Conservation (phyloP, 2,113 vertebrate species). For the Donacobius atricapilla region DNA sequence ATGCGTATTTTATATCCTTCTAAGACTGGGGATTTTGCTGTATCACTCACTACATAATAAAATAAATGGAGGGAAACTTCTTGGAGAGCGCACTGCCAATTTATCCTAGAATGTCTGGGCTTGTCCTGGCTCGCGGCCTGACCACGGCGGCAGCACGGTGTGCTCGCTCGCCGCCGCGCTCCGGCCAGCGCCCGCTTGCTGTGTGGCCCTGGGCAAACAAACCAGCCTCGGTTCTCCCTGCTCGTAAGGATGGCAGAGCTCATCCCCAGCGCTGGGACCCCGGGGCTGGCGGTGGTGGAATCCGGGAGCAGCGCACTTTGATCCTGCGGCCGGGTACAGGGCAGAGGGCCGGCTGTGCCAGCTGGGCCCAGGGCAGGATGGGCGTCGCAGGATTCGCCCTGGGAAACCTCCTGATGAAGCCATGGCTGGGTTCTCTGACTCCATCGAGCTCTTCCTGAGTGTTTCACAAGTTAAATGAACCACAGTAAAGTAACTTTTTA, state of each 20-base stretch:
- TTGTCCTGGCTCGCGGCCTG: conserved; percentile 29
- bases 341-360: background rate
- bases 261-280: background rate
- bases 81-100: background rate
- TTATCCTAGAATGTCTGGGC: conserved; percentile 49
- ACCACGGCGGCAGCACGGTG: conserved; percentile 37
- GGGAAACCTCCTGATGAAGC: background rate
- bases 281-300: rapidly evolving
- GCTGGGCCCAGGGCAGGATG: background rate
- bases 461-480: background rate
- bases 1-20: background rate
- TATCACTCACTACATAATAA: conserved; percentile 58
- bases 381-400: rapidly evolving
- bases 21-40: conserved; percentile 22
- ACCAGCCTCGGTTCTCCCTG: background rate
- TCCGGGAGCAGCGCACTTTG: background rate
- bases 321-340: background rate
- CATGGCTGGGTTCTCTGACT: background rate
- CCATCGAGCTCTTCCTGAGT: background rate
- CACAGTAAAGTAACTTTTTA: background rate
- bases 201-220: conserved; percentile 24
- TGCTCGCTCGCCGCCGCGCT: background rate
- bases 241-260: background rate
- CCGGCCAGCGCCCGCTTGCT: background rate
- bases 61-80: conserved; percentile 50